Base-by-base conservation (phyloP, 2,113 vertebrate genomes). In the Ophiodon elongatus region DNA sequence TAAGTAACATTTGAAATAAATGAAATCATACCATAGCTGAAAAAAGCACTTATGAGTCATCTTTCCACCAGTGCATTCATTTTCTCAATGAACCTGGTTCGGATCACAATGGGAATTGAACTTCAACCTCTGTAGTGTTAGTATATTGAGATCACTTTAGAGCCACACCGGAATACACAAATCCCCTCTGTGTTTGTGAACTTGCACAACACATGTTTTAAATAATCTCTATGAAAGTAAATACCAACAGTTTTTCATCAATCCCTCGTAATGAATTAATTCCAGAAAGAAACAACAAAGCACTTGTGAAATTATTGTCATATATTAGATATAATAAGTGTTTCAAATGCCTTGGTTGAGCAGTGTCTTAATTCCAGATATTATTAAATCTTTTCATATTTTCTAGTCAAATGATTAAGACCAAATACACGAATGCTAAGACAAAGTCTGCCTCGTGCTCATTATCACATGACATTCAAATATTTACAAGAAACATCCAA, bases 51-150 rank as follows among this genome's bases (percentile, higher is more conserved):
- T 19, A 23, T 66, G 15, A 89, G 66, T 88, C 87, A 85, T 81
- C 39, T 50, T 33, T 50, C 63, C 56, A 59, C 45, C 37, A n/a
- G 47, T 37, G 19, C 19, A 59, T 85, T 79, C n/a, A 66, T 62
- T 74, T 54, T 75, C 60, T 76, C 50, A 74, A n/a, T 67, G 50
- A 82, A 79, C 74, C 21, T 62, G 50, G 59, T 45, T 87, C 69
- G 80, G 25, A 74, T 71, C 67, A 65, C 75, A 80, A 37, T 9
- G 31, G 84, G 76, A 77, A 80, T 76, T 73, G 23, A 83, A 54
- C 45, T 83, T 50, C 14, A 73, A 43, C 73, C 87, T 83, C 60
- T 74, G 29, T 50, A 43, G 77, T 72, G 62, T 73, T 70, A 14
- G 43, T 78, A 70, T 71, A 76, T 69, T 73, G 41, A 80, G 63